Evolutionary conservation across 2,888 invertebrate genomes (phyloP).

Genomic region (Pachliopta kotzebuea): DNA sequence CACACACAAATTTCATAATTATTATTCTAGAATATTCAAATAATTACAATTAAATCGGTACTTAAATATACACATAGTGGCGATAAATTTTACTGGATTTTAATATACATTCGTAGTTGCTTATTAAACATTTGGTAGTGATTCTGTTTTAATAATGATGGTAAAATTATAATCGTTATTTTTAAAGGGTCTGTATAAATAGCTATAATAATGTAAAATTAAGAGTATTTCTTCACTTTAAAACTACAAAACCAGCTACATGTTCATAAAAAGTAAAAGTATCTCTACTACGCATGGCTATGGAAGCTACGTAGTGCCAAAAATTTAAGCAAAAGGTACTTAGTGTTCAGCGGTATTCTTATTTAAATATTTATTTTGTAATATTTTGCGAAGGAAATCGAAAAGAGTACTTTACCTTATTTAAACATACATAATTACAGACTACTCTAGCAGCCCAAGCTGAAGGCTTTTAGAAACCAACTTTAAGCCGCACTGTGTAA

Average conservation of each 20-base stretch:
- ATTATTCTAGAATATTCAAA: neutral
- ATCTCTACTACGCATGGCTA: neutral
- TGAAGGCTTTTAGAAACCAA: constrained; percentile 13
- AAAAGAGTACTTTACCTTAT: neutral
- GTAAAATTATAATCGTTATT: no score
- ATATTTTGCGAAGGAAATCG: neutral
- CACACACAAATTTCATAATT: neutral
- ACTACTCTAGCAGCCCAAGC: constrained; percentile 8
- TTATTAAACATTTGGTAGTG: no score
- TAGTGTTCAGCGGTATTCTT: neutral
- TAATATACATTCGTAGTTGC: no score
- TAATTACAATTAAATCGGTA: no score
- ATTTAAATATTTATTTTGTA: neutral
- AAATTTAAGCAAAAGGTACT: neutral
- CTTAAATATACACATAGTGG: no score
- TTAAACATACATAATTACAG: constrained; percentile 7
- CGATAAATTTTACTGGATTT: no score
- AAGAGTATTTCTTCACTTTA: no score
- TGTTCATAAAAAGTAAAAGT: no score
- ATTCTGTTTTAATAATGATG: no score
- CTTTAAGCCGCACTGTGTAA: constrained; percentile 18
- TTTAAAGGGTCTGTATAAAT: no score
- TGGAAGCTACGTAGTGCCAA: neutral
- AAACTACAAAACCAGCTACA: no score
- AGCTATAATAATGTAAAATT: no score